phyloP scores from a whole-genome alignment of 2,888 invertebrate species.

The Notocelia uddmanniana region DNA sequence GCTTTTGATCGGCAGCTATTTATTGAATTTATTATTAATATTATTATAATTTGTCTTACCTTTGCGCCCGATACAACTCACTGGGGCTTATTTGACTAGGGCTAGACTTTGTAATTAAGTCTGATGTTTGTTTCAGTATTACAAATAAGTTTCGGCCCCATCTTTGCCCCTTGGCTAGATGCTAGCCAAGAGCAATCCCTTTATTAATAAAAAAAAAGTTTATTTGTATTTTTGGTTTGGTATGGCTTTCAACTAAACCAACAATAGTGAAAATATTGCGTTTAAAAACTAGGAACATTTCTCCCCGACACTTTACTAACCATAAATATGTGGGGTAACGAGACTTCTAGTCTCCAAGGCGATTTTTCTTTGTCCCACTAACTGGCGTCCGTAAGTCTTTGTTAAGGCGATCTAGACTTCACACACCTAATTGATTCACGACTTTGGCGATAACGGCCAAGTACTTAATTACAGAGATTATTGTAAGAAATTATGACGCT shows the following conservation, averaged over 20 bases:
- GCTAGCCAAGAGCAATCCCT: too few relatives aligned
- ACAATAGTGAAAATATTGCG: background rate
- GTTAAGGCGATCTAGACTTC: slow-evolving; percentile 42
- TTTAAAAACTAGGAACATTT: background rate
- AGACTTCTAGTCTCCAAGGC: slow-evolving; percentile 25
- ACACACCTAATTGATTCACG: slow-evolving; percentile 67
- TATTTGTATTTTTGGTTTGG: too few relatives aligned
- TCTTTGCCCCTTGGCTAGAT: too few relatives aligned
- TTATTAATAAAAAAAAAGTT: too few relatives aligned
- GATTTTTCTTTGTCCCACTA: slow-evolving; percentile 28
- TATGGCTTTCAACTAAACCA: background rate
- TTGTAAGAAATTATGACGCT: slow-evolving; percentile 24
- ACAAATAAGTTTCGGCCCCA: too few relatives aligned
- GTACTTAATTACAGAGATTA: slow-evolving; percentile 38
- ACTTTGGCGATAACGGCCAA: slow-evolving; percentile 60
- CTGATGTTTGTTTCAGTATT: too few relatives aligned
- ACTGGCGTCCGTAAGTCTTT: slow-evolving; percentile 46
- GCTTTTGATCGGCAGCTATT: too few relatives aligned
- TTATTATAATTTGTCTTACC: too few relatives aligned
- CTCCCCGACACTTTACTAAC: background rate
- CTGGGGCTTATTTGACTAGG: too few relatives aligned
- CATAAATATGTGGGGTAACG: slow-evolving; percentile 27
- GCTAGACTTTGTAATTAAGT: too few relatives aligned
- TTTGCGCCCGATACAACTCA: too few relatives aligned
- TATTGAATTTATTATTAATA: too few relatives aligned